Percentiles rank a stretch among this genome's conserved stretches.
phyloP scores from a whole-genome alignment of 2,888 invertebrate species.

The Malacosoma neustria region DNA sequence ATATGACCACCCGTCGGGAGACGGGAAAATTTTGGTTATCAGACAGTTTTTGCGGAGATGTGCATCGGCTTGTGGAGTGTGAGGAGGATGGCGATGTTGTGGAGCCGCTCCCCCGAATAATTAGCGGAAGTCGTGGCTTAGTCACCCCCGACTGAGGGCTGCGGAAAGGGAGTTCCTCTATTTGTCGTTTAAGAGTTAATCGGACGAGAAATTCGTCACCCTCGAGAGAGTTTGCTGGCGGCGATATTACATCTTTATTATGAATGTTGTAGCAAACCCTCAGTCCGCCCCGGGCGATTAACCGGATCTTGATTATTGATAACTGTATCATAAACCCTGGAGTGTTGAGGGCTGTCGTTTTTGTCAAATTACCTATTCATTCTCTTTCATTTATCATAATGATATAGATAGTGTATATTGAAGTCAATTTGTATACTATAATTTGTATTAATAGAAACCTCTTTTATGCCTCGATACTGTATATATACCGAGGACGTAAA shows the following conservation, averaged over 20 bases:
- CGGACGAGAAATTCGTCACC: constrained; percentile 72
- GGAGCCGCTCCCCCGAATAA: constrained; percentile 62
- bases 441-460: neutral
- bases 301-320: constrained; percentile 68
- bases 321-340: constrained; percentile 38
- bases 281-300: constrained; percentile 52
- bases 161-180: constrained; percentile 68
- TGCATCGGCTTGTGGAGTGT: constrained; percentile 61
- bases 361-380: constrained; percentile 5
- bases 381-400: neutral
- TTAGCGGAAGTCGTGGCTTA: constrained; percentile 73
- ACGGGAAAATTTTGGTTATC: constrained; percentile 73
- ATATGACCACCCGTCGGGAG: constrained; percentile 69
- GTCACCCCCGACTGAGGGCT: constrained; percentile 60
- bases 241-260: constrained; percentile 71
- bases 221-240: constrained; percentile 57
- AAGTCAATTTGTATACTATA: neutral
- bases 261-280: constrained; percentile 42
- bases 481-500: neutral
- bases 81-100: constrained; percentile 56
- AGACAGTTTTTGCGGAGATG: constrained; percentile 71
- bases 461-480: neutral
- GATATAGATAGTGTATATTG: neutral
- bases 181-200: constrained; percentile 76
- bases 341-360: constrained; percentile 14